phyloP scores from a whole-genome alignment of 2,113 vertebrate species.

The Cariama cristata region DNA sequence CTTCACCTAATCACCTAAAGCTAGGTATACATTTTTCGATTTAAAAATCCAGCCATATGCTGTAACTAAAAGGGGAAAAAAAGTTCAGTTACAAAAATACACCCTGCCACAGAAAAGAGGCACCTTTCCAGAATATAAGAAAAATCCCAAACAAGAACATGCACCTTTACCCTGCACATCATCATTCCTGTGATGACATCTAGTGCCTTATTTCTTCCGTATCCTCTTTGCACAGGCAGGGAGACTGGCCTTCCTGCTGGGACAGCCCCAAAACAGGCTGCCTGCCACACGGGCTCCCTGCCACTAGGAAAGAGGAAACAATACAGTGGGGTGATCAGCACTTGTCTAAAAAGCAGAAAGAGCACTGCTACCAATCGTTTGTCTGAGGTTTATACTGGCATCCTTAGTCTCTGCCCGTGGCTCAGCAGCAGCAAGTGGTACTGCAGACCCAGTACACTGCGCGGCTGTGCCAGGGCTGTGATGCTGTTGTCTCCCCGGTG shows the following conservation, averaged over 20 bases:
- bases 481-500: fast-evolving
- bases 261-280: fast-evolving
- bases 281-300: fast-evolving
- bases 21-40: neutral
- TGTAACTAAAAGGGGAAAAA: neutral
- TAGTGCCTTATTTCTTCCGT: neutral
- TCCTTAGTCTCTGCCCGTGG: neutral
- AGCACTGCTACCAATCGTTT: fast-evolving
- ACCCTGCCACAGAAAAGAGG: neutral
- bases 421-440: neutral
- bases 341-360: neutral
- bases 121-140: neutral
- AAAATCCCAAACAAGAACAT: neutral
- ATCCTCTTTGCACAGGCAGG: neutral
- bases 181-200: neutral
- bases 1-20: neutral
- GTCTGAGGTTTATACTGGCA: neutral
- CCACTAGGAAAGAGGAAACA: neutral
- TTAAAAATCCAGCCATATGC: too few species aligned
- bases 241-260: neutral
- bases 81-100: neutral
- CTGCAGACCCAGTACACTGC: neutral
- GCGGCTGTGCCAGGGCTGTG: neutral
- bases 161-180: neutral
- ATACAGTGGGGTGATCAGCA: neutral